Evolutionary conservation across 1,140 invertebrate species (phyloP), one percentile per base, ranked within the genome.

Genomic region (Penaeus vannamei): DNA sequence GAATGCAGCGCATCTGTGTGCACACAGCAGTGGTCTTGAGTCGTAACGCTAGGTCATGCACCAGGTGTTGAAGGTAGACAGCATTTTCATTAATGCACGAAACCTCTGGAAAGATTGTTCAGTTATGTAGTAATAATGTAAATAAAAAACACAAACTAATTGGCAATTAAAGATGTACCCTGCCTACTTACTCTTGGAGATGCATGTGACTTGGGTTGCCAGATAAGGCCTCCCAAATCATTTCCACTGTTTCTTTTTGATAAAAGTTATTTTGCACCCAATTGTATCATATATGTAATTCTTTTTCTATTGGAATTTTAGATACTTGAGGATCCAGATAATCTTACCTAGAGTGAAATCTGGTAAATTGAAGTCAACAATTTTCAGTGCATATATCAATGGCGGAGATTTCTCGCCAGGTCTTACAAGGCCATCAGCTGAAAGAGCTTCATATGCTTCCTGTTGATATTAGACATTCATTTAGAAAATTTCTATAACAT

Each of bases 371-470:
- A 97, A 98, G 85, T 96, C 92, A 32, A 96, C 94, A 93, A 97
- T 96, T 93, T 96, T 97, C n/a, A 99, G 95, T 29, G 95, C 95
- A 94, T 99, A 99, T 59, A 99, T 92, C 20, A 99, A 93, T 2
- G 97, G 96, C 61, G 95, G 92, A 91, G 95, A 95, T 20, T 93
- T 94, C 90, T 95, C 93, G 0, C 93, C 93, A 2, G 98, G 97
- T 87, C 97, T 93, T 12, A 98, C 94, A 0, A 95, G 93, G 2
- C 98, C 98, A 93, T 96, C 93, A 23, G 94, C 77, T 23, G 87
- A 93, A 26, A 97, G 97, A 85, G 99, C 92, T 77, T 99, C 97
- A 93, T 98, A 99, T 19, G 97, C 97, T 80, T 95, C 95, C 94
- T 99, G 96, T 62, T 42, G 12, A 69, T 62, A 26, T 64, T 29